Percentiles rank a stretch among this genome's conserved stretches.
phyloP scores from a whole-genome alignment of 2,888 invertebrate genomes.

The Hybos culiciformis region DNA sequence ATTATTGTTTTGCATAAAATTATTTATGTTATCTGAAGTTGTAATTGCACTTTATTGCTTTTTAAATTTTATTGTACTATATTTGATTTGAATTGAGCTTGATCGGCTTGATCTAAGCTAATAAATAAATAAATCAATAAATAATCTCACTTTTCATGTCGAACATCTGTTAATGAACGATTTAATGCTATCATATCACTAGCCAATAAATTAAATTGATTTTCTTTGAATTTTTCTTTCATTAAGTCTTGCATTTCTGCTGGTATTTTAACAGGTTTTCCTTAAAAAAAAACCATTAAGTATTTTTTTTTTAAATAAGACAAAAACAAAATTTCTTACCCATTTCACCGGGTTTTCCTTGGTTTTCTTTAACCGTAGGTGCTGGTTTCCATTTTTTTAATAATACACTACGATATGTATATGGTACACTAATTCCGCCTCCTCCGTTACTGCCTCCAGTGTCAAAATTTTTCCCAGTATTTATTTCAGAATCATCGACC shows the following conservation, averaged over 20 bases:
- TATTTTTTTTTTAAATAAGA: too few species aligned
- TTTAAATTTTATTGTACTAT: too few species aligned
- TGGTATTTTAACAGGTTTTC: constrained; percentile 77
- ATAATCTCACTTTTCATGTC: constrained; percentile 70
- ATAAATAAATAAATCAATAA: too few species aligned
- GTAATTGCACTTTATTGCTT: too few species aligned
- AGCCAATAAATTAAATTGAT: constrained; percentile 96
- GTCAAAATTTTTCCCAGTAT: constrained; percentile 31
- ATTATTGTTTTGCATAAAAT: too few species aligned
- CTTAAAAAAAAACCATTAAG: constrained; percentile 31
- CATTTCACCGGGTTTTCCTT: constrained; percentile 75
- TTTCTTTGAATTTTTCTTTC: constrained; percentile 92
- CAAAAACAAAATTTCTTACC: constrained; percentile 39
- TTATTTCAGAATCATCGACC: constrained; percentile 33
- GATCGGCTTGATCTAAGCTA: too few species aligned
- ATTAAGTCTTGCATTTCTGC: constrained; percentile 73
- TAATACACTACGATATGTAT: constrained; percentile 34
- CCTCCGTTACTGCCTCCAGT: constrained; percentile 18
- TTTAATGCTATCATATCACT: constrained; percentile 96
- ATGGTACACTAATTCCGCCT: constrained; percentile 27
- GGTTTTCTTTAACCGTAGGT: constrained; percentile 50
- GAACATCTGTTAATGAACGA: constrained; percentile 84
- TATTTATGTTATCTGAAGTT: too few species aligned
- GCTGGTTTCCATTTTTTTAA: constrained; percentile 61
- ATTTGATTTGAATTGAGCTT: too few species aligned